Base-by-base conservation (phyloP, 2,113 vertebrate species). In the Fregata magnificens region DNA sequence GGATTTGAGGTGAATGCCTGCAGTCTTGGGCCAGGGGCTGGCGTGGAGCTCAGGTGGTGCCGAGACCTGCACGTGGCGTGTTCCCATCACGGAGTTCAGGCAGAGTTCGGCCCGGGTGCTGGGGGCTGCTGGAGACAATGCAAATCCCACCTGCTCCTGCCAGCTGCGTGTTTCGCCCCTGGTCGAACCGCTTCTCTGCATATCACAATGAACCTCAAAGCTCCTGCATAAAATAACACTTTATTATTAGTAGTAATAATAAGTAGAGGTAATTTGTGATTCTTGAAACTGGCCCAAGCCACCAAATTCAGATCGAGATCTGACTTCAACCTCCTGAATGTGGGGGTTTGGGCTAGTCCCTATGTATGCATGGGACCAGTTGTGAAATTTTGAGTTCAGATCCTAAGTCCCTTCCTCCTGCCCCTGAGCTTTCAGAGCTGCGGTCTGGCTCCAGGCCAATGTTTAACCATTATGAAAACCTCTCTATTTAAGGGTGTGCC, bases 281-380 rank as follows among this genome's bases (percentile, higher is more conserved):
- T 95, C 90, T 93, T 95, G 96, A 97, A 95, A 86, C 69, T 6
- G 67, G 65, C 96, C 96, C 96, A 96, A 96, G 87, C 84, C 96
- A 93, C 84, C 87, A 40, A 70, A 55, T 62, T 82, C 78, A 84
- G 95, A 95, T 93, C 0, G 19, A 94, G 92, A 96, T 91, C 87
- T 94, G 81, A 34, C 82, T 89, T 77, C 90, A 82, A 2, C 59
- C 77, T 93, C 42, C 45, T 6, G 59, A 15, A 11, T 4, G 56
- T 24, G 56, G 91, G 65, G 86, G 10, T 66, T 61, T 52, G 87
- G 83, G 80, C 65, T 69, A 8, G 74, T 82, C 82, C 86, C 26
- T 36, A 1, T 14, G 47, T n/a, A 2, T 7, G 20, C 32, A 11
- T 15, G 73, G 89, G 94, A 59, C 73, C 70, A 11, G 79, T 78